Evolutionary conservation across 37 sponge, comb jelly and placozoan species (phyloP).

Genomic region (Crambe crambe): DNA sequence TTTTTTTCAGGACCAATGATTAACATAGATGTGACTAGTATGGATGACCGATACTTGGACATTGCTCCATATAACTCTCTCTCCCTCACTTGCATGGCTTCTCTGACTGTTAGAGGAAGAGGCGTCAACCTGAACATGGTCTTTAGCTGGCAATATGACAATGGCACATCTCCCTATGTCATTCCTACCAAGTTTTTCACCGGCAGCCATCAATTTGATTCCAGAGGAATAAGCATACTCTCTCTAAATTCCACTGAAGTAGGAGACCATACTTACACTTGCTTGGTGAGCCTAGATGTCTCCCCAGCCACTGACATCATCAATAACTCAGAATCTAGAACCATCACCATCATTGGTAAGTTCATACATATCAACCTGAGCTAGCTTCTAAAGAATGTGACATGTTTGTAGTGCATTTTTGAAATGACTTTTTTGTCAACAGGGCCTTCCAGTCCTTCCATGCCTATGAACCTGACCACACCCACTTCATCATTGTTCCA

Average conservation of each 20-base stretch:
- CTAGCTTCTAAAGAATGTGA: too few species aligned
- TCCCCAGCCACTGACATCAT: conserved; percentile 11
- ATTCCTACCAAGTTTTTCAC: not conserved
- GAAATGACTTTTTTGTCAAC: not conserved
- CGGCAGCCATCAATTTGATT: too few species aligned
- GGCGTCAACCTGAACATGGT: not conserved
- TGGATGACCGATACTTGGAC: too few species aligned
- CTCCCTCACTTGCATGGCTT: conserved; percentile 15
- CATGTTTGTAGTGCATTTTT: too few species aligned
- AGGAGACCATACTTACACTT: conserved; percentile 6
- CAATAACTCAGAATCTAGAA: not conserved
- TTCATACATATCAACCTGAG: not conserved
- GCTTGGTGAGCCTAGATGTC: not conserved
- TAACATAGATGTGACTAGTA: too few species aligned
- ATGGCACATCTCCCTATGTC: not conserved
- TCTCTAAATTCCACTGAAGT: not conserved
- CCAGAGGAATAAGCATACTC: not conserved
- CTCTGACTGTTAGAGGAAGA: not conserved
- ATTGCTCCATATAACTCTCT: conserved; percentile 18
- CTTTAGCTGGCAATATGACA: not conserved
- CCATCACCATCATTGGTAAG: conserved; percentile 15
- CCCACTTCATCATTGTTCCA: conserved; percentile 8
- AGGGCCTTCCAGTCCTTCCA: conserved; percentile 12
- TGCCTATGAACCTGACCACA: not conserved
- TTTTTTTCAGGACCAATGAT: too few species aligned